Conservation (phyloP, 2,888 invertebrate genomes). For the Petrolisthes manimaculis region DNA sequence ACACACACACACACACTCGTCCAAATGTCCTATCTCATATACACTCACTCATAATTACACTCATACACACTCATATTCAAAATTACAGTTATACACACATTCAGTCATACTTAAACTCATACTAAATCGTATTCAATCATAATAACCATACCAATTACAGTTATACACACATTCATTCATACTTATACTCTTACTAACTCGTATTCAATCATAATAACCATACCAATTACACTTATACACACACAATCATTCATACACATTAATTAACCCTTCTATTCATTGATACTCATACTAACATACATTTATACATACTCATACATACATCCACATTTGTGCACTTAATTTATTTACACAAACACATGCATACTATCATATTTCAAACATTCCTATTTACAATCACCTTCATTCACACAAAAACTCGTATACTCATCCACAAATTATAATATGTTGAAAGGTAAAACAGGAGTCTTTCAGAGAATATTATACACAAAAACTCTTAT, state of each 20-base stretch:
- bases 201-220: too few species aligned
- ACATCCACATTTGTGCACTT: not conserved
- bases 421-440: not conserved
- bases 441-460: too few species aligned
- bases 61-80: constrained; percentile 12
- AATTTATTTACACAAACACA: not conserved
- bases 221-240: not conserved
- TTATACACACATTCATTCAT: not conserved
- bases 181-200: not conserved
- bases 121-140: not conserved
- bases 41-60: not conserved
- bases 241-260: not conserved
- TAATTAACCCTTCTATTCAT: not conserved
- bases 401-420: not conserved
- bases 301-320: not conserved
- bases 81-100: not conserved
- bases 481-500: not conserved
- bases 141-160: too few species aligned
- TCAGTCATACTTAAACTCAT: not conserved
- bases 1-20: not conserved
- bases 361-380: not conserved
- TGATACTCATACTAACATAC: not conserved
- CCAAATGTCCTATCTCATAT: not conserved
- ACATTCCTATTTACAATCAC: not conserved
- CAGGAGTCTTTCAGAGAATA: too few species aligned